Conservation (phyloP, 2,888 invertebrate genomes). For the Sphecodes monilicornis region DNA sequence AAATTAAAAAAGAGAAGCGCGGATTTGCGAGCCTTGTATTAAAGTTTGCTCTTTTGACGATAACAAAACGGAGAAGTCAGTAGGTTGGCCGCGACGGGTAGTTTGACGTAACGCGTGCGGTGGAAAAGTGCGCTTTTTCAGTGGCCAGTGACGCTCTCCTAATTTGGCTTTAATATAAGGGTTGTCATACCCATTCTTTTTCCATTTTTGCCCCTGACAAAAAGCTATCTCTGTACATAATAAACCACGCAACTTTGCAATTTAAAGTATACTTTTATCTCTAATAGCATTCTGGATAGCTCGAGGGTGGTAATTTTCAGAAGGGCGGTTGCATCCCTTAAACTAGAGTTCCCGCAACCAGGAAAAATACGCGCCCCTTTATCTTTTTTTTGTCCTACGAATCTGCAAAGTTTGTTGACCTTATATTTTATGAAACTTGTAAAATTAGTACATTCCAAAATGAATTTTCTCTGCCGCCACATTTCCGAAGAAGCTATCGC, state of each 20-base stretch:
- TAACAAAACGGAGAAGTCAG: neutral
- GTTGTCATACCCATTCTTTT: neutral
- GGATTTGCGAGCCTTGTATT: neutral
- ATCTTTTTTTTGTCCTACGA: neutral
- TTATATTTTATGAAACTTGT: neutral
- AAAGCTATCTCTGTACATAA: slow-evolving; percentile 9
- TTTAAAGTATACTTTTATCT: slow-evolving; percentile 12
- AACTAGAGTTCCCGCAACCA: neutral
- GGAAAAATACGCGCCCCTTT: neutral
- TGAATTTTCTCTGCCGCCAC: neutral
- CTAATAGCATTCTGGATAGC: neutral
- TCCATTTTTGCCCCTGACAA: neutral
- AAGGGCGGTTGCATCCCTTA: neutral
- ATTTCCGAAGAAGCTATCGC: neutral
- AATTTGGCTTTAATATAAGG: slow-evolving; percentile 7
- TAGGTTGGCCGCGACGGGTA: neutral
- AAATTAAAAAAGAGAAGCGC: neutral
- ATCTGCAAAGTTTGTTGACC: neutral
- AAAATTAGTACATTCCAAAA: neutral
- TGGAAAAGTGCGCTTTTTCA: neutral
- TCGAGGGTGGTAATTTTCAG: neutral
- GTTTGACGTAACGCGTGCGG: slow-evolving; percentile 5
- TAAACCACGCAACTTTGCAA: slow-evolving; percentile 7
- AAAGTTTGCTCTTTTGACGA: neutral
- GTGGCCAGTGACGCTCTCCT: neutral